Conservation (phyloP, 2,113 vertebrate species). For the Coturnix japonica region DNA sequence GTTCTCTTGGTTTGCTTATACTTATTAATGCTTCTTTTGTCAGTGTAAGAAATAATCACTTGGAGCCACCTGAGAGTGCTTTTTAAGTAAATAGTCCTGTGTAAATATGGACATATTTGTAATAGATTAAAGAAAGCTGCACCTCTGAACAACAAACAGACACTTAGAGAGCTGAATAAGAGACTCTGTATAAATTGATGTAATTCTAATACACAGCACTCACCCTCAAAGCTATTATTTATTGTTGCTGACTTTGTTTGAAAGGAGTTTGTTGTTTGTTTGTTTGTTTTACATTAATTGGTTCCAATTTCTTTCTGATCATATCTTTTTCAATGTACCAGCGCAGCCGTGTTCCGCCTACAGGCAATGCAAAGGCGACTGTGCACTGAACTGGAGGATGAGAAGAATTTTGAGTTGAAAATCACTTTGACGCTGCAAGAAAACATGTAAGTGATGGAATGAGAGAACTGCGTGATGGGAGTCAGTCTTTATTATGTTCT, state of each 20-base stretch:
- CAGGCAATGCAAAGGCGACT: constrained; percentile 71
- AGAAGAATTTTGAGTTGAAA: constrained; percentile 76
- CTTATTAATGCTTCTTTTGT: not conserved
- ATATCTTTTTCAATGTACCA: constrained; percentile 25
- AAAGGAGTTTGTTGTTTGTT: not conserved
- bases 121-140: not conserved
- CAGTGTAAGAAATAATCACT: not conserved
- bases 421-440: constrained; percentile 70
- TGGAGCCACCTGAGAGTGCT: not conserved
- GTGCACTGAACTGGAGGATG: constrained; percentile 75
- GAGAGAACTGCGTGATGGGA: not conserved
- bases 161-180: not conserved
- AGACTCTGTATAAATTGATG: not conserved
- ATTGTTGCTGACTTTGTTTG: not conserved
- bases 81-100: not conserved
- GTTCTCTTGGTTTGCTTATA: not conserved
- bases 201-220: not conserved
- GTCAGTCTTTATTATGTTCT: not conserved
- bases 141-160: not conserved
- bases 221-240: not conserved
- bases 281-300: not conserved
- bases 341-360: constrained; percentile 79
- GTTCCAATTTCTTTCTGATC: not conserved
- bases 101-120: not conserved
- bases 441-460: constrained; percentile 79